Conservation (phyloP, 2,888 invertebrate species). For the Orchesella flavescens region DNA sequence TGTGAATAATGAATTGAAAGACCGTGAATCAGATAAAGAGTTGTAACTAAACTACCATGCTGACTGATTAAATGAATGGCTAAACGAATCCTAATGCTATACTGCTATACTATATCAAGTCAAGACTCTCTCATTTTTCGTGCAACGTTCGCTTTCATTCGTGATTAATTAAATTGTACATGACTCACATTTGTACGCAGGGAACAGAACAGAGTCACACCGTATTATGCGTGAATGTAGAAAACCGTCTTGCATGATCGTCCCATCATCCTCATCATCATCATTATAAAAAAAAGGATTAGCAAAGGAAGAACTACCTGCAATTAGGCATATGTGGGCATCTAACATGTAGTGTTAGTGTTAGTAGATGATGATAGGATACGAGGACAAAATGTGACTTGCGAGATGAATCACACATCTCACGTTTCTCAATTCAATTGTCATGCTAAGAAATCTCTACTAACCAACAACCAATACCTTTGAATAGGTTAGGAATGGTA, state of each 20-base stretch:
- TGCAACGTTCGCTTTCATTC: conserved; percentile 41
- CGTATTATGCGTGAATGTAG: conserved; percentile 18
- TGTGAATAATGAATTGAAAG: conserved; percentile 34
- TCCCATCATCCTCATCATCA: conserved; percentile 24
- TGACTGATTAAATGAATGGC: conserved; percentile 4
- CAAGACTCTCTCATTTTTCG: conserved; percentile 14
- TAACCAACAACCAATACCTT: conserved; percentile 30
- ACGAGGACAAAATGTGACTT: not conserved
- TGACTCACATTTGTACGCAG: conserved; percentile 26
- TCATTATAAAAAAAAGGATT: conserved; percentile 31
- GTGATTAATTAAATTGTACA: conserved; percentile 51
- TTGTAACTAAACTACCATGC: not conserved
- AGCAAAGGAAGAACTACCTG: not conserved
- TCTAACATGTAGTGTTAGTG: not conserved
- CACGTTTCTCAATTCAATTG: conserved; percentile 42
- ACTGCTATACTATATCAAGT: no score
- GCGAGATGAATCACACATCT: conserved; percentile 40
- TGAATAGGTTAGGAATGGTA: no score
- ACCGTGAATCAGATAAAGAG: conserved; percentile 40
- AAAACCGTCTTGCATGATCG: conserved; percentile 17
- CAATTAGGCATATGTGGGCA: not conserved
- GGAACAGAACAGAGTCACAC: not conserved
- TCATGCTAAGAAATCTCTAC: conserved; percentile 41
- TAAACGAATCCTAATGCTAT: conserved; percentile 1
- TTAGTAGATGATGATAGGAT: not conserved